phyloP scores from a whole-genome alignment of 2,888 invertebrate species.

The Drosophila melanosoma region DNA sequence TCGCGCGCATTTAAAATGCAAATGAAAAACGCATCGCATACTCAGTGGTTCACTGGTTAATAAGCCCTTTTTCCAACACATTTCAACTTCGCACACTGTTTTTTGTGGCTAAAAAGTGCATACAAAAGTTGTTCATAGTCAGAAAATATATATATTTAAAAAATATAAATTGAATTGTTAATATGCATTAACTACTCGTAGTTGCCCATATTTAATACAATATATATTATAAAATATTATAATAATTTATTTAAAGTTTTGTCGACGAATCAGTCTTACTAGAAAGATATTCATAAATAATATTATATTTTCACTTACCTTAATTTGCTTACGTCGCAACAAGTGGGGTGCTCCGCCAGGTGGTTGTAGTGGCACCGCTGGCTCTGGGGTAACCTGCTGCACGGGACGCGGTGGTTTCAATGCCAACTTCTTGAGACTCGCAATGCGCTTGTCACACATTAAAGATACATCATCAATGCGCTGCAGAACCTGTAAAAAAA shows the following conservation, averaged over 20 bases:
- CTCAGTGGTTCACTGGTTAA: slow-evolving; percentile 50
- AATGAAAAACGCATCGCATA: slow-evolving; percentile 42
- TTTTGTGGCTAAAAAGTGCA: neutral
- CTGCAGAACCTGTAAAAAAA: slow-evolving; percentile 90
- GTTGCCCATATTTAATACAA: neutral
- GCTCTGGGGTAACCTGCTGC: slow-evolving; percentile 92
- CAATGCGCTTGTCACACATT: slow-evolving; percentile 95
- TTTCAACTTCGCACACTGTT: neutral
- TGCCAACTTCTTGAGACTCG: slow-evolving; percentile 89
- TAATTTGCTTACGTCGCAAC: slow-evolving; percentile 79
- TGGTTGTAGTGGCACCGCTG: slow-evolving; percentile 87
- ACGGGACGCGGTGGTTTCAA: slow-evolving; percentile 91
- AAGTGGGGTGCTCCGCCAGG: slow-evolving; percentile 87
- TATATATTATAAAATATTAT: neutral
- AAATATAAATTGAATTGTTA: neutral
- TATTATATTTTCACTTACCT: slow-evolving; percentile 74
- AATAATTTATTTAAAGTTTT: no score
- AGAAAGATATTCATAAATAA: no score
- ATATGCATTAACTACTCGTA: neutral
- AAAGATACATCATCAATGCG: slow-evolving; percentile 96
- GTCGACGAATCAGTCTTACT: no score
- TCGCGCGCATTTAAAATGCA: slow-evolving; percentile 36
- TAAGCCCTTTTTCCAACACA: slow-evolving; percentile 10
- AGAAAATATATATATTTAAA: neutral
- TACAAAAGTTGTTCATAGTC: neutral